phyloP scores from a whole-genome alignment of 2,113 vertebrate genomes.

The Sapajus apella region DNA sequence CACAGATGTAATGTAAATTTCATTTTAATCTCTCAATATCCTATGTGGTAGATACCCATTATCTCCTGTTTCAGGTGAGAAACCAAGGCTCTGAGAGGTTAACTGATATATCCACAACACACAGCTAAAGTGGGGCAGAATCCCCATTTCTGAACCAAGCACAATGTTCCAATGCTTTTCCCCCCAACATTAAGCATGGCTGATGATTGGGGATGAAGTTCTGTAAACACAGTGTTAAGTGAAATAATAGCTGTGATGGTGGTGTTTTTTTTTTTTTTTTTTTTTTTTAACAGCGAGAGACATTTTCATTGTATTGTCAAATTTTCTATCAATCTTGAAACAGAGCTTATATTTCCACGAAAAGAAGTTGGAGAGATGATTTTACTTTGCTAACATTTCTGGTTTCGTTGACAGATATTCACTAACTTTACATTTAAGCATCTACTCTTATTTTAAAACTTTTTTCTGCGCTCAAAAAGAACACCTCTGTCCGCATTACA shows the following conservation, averaged over 20 bases:
- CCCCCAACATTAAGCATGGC: not conserved
- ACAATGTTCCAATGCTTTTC: not conserved
- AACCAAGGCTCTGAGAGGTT: slow-evolving; percentile 27
- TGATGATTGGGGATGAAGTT: not conserved
- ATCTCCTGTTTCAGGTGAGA: not conserved
- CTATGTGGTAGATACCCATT: not conserved
- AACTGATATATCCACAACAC: not conserved
- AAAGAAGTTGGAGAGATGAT: not conserved
- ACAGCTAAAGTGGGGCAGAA: not conserved
- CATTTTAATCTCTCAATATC: not conserved
- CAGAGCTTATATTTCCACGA: slow-evolving; percentile 10
- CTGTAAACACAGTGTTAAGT: not conserved
- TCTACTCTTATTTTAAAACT: not conserved
- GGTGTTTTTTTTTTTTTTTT: not conserved
- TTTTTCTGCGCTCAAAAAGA: not conserved
- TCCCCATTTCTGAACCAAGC: not conserved
- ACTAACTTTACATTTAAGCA: slow-evolving; percentile 5
- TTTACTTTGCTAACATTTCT: slow-evolving; percentile 38
- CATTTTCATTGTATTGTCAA: slow-evolving; percentile 26
- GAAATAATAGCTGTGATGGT: not conserved
- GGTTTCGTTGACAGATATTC: not conserved
- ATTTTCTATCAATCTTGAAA: slow-evolving; percentile 48
- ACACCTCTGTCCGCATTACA: not conserved
- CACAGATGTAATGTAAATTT: not conserved
- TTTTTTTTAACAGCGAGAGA: not conserved